phyloP scores from a whole-genome alignment of 2,888 invertebrate species.

The Yponomeuta malinellus region DNA sequence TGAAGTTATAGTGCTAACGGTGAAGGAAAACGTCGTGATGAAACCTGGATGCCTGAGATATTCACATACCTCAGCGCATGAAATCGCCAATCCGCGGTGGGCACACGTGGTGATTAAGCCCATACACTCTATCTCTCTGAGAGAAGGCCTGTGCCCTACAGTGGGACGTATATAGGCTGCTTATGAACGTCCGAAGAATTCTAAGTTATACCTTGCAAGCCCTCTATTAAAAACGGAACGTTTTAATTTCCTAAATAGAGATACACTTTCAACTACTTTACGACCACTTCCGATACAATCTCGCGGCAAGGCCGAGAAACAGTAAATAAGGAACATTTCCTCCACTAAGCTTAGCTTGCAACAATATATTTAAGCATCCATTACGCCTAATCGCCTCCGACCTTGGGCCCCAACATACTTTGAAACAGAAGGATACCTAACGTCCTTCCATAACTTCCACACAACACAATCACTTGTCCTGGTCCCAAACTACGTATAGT shows the following conservation, averaged over 20 bases:
- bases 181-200: no score
- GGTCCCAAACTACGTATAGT: no score
- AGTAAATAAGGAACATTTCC: neutral
- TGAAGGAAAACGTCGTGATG: no score
- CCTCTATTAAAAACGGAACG: neutral
- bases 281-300: neutral
- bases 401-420: neutral
- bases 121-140: no score
- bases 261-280: neutral
- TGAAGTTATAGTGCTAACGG: no score
- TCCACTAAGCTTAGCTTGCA: neutral
- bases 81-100: no score
- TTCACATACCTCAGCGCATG: no score
- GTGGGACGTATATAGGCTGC: no score
- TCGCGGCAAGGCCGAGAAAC: neutral
- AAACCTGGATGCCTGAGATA: no score
- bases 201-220: no score
- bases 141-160: no score
- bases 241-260: neutral
- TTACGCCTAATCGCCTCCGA: slow-evolving; percentile 4
- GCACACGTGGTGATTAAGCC: no score
- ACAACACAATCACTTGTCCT: neutral
- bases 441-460: neutral
- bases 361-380: slow-evolving; percentile 8
- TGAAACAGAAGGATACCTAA: neutral